A percentile compares a stretch with the other conserved stretches of the same genome.
Evolutionary conservation across 1,140 invertebrate species (phyloP).

Genomic region (Berghia stephanieae): DNA sequence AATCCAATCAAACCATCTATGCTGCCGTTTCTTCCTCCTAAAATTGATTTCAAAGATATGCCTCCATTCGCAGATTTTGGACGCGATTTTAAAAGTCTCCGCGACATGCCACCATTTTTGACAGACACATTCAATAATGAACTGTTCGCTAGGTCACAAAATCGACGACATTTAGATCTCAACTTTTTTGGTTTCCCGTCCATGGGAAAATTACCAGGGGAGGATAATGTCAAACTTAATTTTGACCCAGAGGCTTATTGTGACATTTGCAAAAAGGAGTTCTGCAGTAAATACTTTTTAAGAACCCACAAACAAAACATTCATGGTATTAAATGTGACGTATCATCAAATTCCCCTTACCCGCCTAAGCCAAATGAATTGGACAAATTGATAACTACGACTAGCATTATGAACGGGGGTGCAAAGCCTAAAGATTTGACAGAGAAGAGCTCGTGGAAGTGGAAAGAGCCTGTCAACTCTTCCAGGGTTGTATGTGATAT

Average conservation of each 20-base stretch:
- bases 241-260: conserved; percentile 92
- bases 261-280: conserved; percentile 72
- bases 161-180: conserved; percentile 30
- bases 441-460: conserved; percentile 56
- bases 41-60: conserved; percentile 34
- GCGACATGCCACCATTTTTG: conserved; percentile 33
- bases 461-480: conserved; percentile 75
- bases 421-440: too few species aligned
- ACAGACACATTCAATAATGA: conserved; percentile 35
- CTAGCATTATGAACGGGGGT: too few species aligned
- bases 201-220: conserved; percentile 52
- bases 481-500: conserved; percentile 89
- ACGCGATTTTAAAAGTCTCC: conserved; percentile 31
- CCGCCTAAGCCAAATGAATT: too few species aligned
- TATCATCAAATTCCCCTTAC: too few species aligned
- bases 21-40: conserved; percentile 19
- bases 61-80: conserved; percentile 25
- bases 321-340: conserved; percentile 56
- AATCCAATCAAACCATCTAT: conserved; percentile 32
- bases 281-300: conserved; percentile 70
- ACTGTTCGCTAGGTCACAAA: conserved; percentile 28
- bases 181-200: conserved; percentile 34
- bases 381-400: too few species aligned
- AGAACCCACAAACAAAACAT: conserved; percentile 63
- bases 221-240: conserved; percentile 64